Conservation (phyloP, 2,113 vertebrate species). For the Cinclus cinclus region DNA sequence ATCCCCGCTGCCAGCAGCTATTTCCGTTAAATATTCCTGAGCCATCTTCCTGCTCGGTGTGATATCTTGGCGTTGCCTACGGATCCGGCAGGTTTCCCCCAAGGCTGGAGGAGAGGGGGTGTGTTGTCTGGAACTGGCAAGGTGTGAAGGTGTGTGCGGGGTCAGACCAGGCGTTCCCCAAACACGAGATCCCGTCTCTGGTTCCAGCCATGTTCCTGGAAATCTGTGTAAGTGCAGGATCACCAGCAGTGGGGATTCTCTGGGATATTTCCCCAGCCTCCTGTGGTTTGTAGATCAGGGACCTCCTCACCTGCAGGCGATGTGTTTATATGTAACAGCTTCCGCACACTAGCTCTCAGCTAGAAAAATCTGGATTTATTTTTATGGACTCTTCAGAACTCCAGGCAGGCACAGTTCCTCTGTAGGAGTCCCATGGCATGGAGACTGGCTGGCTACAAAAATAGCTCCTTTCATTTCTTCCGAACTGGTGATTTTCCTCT, state of each 20-base stretch:
- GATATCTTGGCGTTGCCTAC: neutral
- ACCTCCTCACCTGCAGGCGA: neutral
- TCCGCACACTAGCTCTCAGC: rapidly evolving
- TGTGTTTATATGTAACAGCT: neutral
- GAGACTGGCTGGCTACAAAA: neutral
- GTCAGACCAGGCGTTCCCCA: neutral
- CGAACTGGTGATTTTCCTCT: neutral
- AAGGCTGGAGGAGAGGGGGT: neutral
- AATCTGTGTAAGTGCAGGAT: neutral
- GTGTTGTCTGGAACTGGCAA: neutral
- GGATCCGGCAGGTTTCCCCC: neutral
- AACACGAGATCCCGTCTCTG: neutral
- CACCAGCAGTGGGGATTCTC: neutral
- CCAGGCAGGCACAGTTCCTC: neutral
- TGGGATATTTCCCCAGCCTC: neutral
- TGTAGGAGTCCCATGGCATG: neutral
- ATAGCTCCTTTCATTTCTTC: neutral
- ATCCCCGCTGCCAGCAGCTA: neutral
- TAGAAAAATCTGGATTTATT: neutral
- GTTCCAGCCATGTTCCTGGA: neutral
- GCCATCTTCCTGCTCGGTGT: neutral
- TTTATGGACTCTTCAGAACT: neutral
- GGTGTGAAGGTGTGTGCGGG: neutral
- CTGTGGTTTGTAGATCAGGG: neutral
- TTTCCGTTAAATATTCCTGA: neutral